Evolutionary conservation across 53 echinoderm and acorn worm genomes (phyloP).

Genomic region (Zoroaster sp.): DNA sequence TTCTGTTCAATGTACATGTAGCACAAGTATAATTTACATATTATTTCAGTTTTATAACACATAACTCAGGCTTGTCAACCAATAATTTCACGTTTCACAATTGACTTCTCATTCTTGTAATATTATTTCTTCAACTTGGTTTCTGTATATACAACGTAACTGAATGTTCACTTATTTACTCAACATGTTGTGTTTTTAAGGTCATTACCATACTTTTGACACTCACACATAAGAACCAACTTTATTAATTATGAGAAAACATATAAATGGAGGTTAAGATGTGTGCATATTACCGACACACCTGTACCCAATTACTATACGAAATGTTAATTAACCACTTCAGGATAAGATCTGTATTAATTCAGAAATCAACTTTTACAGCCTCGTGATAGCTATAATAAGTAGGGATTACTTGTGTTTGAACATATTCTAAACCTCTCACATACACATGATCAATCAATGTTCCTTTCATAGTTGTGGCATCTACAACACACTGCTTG

Average conservation of each 20-base stretch:
- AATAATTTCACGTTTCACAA: not conserved
- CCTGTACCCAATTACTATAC: not conserved
- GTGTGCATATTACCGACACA: not conserved
- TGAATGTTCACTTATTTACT: too few relatives aligned
- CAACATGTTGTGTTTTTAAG: not conserved
- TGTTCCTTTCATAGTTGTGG: conserved; percentile 39
- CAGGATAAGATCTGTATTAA: not conserved
- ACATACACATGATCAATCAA: conserved; percentile 59
- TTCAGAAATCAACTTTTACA: not conserved
- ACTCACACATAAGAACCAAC: not conserved
- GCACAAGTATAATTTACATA: too few relatives aligned
- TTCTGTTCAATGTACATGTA: too few relatives aligned
- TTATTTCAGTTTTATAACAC: not conserved
- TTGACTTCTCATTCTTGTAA: not conserved
- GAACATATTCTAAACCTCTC: not conserved
- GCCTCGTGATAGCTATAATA: conserved; percentile 58
- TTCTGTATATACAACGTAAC: not conserved
- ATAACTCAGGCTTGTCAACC: too few relatives aligned
- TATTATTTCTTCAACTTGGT: not conserved
- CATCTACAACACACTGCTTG: not conserved
- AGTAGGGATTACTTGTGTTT: conserved; percentile 15
- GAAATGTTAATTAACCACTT: not conserved
- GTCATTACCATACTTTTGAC: not conserved
- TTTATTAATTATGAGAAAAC: not conserved
- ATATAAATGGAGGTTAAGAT: not conserved